A percentile compares a stretch with the other conserved stretches of the same genome.
These are phyloP conservation scores for Pristis pectinata DNA, from an alignment of 2,797 vertebrate genomes.

Conservation along the genomic window DNA sequence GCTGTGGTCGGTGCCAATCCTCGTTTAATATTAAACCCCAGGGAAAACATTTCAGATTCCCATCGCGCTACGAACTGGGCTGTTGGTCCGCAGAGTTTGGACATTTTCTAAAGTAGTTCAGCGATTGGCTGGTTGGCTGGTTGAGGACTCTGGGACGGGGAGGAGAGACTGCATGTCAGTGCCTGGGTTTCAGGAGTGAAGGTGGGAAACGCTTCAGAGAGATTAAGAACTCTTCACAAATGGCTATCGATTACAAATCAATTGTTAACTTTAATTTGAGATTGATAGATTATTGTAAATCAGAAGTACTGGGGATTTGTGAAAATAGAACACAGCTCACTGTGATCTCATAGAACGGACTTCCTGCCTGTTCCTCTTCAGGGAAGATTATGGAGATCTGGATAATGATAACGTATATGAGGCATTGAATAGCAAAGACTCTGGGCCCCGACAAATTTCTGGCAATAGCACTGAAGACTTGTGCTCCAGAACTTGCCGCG, in stretches of 20 bases:
- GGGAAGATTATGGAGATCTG: too few species aligned
- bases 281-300: background rate
- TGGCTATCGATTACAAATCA: background rate
- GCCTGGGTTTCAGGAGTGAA: background rate
- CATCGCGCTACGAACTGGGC: background rate
- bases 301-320: background rate
- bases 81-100: background rate
- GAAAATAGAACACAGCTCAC: too few species aligned
- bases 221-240: background rate
- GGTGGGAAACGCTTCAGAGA: background rate
- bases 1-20: background rate
- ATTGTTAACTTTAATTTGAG: background rate
- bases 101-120: too few species aligned
- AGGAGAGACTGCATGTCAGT: background rate
- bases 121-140: too few species aligned
- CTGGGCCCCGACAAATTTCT: too few species aligned
- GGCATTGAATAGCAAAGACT: too few species aligned
- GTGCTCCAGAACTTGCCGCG: too few species aligned
- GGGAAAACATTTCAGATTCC: background rate
- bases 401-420: too few species aligned
- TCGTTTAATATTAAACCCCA: background rate
- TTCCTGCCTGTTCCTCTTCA: too few species aligned
- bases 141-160: background rate
- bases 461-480: too few species aligned
- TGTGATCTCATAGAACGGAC: too few species aligned